Base-by-base conservation (phyloP, 2,888 invertebrate species). In the Rhingia campestris region DNA sequence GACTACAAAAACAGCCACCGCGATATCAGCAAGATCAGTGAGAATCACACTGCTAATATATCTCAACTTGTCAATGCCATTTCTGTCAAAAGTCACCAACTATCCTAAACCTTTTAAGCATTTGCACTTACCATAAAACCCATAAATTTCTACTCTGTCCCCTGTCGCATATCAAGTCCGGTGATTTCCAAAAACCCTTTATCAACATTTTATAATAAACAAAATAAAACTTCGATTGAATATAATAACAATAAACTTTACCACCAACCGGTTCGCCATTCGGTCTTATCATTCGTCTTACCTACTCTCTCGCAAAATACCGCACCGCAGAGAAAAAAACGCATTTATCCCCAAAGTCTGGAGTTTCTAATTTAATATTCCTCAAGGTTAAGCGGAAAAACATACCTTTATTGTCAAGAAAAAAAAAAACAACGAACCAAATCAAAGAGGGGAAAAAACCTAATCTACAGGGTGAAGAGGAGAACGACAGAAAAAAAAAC, bases 321-420 rank as follows among this genome's bases (percentile, higher is more conserved):
- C 14, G 9, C 56, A 59, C 6, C 4, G n/a, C 32, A 12, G 9
- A 53, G 32, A 5, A 43, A 56, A 49, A 69, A 73, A 82, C 79
- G 70, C 75, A 84, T 74, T 74, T 80, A 84, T 80, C 54, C 66
- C 73, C 66, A 67, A 77, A 74, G 69, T 74, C 80, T 84, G 69
- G 79, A 84, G 84, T 49, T 80, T 80, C 80, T 80, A 84, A 84
- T 74, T 70, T 75, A 66, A 70, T 80, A 80, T 80, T 84, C 80
- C 61, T 80, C 84, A 84, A 84, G 84, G 84, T 84, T 84, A 84
- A 74, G 73, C 59, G 59, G 80, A 75, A 70, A 22, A 75, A 56
- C 69, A 69, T n/a, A 64, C 45, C 59, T 22, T 22, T 35, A 37
- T 10, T 43, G 6, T 61, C 54, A 30, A 6, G 5, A 35, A 12